Conservation (phyloP, 1,140 invertebrate species). For the Camponotus pennsylvanicus region DNA sequence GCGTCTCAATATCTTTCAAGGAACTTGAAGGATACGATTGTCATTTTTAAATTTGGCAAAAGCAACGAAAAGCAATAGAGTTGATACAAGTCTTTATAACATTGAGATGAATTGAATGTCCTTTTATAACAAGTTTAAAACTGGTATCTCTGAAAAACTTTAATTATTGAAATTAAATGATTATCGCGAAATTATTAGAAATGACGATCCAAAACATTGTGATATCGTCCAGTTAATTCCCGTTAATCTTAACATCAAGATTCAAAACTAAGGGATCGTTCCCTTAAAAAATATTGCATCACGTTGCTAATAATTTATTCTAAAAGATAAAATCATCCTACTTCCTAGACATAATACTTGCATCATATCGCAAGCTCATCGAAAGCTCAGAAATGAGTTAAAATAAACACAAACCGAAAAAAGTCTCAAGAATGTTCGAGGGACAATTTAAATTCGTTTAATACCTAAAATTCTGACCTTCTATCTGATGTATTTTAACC, state of each 20-base stretch:
- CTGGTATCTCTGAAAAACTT: background rate
- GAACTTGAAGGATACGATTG: background rate
- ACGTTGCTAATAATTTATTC: slow-evolving; percentile 43
- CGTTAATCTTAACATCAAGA: background rate
- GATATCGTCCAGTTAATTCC: background rate
- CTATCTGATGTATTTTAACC: background rate
- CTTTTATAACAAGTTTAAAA: background rate
- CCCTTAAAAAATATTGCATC: slow-evolving; percentile 52
- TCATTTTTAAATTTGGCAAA: background rate
- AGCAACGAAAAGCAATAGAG: background rate
- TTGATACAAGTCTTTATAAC: background rate
- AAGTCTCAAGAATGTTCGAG: background rate
- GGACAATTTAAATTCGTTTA: background rate
- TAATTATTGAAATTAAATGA: background rate
- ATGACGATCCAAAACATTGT: background rate
- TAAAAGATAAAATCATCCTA: slow-evolving; percentile 1
- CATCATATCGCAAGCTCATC: background rate
- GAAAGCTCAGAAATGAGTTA: background rate
- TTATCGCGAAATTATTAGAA: background rate
- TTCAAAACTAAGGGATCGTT: background rate
- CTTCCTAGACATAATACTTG: slow-evolving; percentile 9
- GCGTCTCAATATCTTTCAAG: background rate
- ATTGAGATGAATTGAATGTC: background rate
- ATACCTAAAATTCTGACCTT: slow-evolving; percentile 12
- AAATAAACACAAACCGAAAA: background rate